Evolutionary conservation across 64 coral and sea anemone genomes (phyloP).

Genomic region (Stichodactyla mertensii): DNA sequence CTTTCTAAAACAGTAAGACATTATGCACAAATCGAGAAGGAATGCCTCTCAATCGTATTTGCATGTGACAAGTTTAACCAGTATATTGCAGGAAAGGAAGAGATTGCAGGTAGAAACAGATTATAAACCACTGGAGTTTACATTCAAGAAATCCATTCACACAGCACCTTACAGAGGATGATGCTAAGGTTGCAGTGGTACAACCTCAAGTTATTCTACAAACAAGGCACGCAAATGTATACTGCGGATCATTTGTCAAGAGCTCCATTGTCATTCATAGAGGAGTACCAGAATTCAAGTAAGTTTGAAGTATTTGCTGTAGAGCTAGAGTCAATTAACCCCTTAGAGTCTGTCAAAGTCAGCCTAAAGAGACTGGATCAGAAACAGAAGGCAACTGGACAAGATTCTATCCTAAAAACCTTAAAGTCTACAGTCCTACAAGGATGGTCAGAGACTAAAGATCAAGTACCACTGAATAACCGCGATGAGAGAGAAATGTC

Average conservation of each 20-base stretch:
- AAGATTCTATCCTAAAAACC: slow-evolving; percentile 30
- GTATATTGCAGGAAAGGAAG: slow-evolving; percentile 36
- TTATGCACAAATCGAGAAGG: not conserved
- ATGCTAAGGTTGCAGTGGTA: slow-evolving; percentile 32
- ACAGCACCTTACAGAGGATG: slow-evolving; percentile 31
- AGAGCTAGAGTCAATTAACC: no score
- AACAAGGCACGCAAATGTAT: slow-evolving; percentile 36
- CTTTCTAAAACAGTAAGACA: no score
- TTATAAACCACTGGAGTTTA: slow-evolving; percentile 31
- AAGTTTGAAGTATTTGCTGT: no score
- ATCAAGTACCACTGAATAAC: slow-evolving; percentile 18
- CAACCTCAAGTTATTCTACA: slow-evolving; percentile 35
- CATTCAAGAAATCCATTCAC: slow-evolving; percentile 25
- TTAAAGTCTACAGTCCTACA: slow-evolving; percentile 38
- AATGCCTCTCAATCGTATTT: slow-evolving; percentile 36
- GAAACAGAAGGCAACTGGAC: slow-evolving; percentile 32
- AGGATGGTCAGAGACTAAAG: slow-evolving; percentile 54
- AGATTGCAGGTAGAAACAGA: slow-evolving; percentile 31
- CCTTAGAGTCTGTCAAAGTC: slow-evolving; percentile 42
- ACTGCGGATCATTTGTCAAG: slow-evolving; percentile 32
- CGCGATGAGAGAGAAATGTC: slow-evolving; percentile 52
- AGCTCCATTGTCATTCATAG: slow-evolving; percentile 26
- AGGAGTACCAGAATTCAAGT: slow-evolving; percentile 7
- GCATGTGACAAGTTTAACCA: slow-evolving; percentile 30
- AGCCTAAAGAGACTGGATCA: slow-evolving; percentile 33